Conservation (phyloP, 2,888 invertebrate genomes). For the Dendrolimus pini region DNA sequence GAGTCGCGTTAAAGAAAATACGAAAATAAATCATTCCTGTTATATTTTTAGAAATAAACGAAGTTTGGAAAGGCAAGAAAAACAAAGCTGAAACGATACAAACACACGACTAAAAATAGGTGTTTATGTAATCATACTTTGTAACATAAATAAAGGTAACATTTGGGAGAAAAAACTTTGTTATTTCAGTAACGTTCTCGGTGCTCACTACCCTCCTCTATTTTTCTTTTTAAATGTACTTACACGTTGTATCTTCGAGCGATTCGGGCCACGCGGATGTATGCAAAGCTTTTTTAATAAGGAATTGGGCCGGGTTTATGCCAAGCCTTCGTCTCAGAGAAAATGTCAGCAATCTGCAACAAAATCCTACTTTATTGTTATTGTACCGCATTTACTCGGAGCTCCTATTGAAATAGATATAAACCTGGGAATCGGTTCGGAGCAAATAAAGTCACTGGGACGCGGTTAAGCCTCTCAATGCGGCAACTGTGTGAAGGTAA, state of each 20-base stretch:
- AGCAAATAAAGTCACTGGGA: conserved; percentile 55
- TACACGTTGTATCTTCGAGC: background rate
- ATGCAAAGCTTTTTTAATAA: conserved; percentile 67
- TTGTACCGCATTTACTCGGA: conserved; percentile 63
- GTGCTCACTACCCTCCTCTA: background rate
- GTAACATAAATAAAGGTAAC: conserved; percentile 7
- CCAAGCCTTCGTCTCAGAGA: conserved; percentile 53
- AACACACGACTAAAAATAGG: conserved; percentile 5
- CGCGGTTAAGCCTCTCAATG: conserved; percentile 12
- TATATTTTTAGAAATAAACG: conserved; percentile 15
- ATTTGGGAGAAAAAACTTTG: conserved; percentile 3
- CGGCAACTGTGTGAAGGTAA: background rate
- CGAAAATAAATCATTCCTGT: conserved; percentile 19
- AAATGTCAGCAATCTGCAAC: conserved; percentile 66
- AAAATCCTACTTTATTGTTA: conserved; percentile 70
- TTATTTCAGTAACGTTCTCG: conserved; percentile 5
- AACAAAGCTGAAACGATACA: conserved; percentile 8
- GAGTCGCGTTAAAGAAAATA: conserved; percentile 22
- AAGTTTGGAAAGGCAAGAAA: conserved; percentile 8
- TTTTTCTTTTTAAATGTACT: background rate
- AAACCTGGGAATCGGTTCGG: conserved; percentile 57
- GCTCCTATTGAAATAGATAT: conserved; percentile 50
- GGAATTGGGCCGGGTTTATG: conserved; percentile 48
- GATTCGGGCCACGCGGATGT: conserved; percentile 17
- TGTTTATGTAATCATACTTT: conserved; percentile 9